phyloP scores from a whole-genome alignment of 2,888 invertebrate genomes.

The Tetanocera ferruginea region DNA sequence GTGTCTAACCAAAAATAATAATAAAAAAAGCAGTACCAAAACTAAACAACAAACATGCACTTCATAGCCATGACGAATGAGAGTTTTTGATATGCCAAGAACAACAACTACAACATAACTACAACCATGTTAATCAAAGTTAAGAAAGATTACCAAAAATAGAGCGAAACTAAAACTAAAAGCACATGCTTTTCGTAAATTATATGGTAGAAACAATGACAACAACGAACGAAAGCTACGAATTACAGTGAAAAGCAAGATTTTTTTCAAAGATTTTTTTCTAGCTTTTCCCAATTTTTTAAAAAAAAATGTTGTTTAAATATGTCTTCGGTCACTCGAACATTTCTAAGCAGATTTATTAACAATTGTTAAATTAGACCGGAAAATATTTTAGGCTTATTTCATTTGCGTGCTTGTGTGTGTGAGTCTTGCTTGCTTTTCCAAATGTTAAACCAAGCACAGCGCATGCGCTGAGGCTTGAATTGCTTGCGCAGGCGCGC shows the following conservation, averaged over 20 bases:
- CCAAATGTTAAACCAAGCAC: not conserved
- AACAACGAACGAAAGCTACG: not conserved
- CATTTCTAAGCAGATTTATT: constrained; percentile 54
- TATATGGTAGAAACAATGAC: not conserved
- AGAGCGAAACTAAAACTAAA: not conserved
- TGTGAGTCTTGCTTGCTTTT: not conserved
- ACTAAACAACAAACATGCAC: constrained; percentile 13
- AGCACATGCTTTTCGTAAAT: not conserved
- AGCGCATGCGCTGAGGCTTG: too few relatives aligned
- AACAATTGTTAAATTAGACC: constrained; percentile 67
- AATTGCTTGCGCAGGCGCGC: too few relatives aligned
- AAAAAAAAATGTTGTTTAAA: not conserved
- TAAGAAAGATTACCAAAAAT: not conserved
- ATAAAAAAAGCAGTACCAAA: constrained; percentile 13
- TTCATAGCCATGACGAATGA: constrained; percentile 19
- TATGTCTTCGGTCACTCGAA: not conserved
- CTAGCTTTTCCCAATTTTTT: not conserved
- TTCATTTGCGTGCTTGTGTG: not conserved
- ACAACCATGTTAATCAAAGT: not conserved
- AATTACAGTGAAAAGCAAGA: not conserved
- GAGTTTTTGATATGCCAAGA: constrained; percentile 8
- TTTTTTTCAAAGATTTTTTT: not conserved
- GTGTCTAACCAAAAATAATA: constrained; percentile 34
- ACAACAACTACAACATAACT: not conserved
- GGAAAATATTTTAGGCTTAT: constrained; percentile 57